Percentiles rank a stretch among this genome's conserved stretches.
phyloP scores from a whole-genome alignment of 1,140 invertebrate genomes.

The Meloidogyne chitwoodi region DNA sequence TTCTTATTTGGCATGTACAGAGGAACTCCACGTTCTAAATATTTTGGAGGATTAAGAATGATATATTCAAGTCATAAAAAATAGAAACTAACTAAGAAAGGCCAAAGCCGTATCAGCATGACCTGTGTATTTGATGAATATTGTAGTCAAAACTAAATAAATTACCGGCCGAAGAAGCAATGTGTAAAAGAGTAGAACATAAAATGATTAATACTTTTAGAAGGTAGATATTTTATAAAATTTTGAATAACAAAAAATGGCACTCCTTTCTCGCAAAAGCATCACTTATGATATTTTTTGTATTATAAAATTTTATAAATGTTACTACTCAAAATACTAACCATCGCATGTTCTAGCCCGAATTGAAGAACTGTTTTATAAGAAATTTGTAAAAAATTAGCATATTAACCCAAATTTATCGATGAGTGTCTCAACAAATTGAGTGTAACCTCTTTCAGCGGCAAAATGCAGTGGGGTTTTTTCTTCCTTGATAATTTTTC shows the following conservation, averaged over 20 bases:
- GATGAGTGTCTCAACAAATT: slow-evolving; percentile 86
- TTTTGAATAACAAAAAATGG: too few relatives aligned
- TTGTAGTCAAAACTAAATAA: neutral
- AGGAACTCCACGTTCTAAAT: slow-evolving; percentile 85
- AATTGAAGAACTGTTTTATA: slow-evolving; percentile 47
- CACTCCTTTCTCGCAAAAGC: too few relatives aligned
- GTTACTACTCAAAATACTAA: too few relatives aligned
- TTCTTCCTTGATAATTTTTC: slow-evolving; percentile 67
- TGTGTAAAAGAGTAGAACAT: slow-evolving; percentile 82
- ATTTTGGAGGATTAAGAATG: neutral
- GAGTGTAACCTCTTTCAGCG: slow-evolving; percentile 89
- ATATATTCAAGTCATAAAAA: too few relatives aligned
- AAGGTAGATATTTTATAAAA: too few relatives aligned
- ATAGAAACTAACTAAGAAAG: slow-evolving; percentile 70
- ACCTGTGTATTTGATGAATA: slow-evolving; percentile 66
- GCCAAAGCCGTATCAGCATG: slow-evolving; percentile 97
- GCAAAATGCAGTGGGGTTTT: slow-evolving; percentile 92
- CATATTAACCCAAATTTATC: slow-evolving; percentile 80
- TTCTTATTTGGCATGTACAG: slow-evolving; percentile 95
- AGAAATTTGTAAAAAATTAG: neutral
- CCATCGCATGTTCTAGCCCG: slow-evolving; percentile 70
- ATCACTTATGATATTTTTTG: too few relatives aligned
- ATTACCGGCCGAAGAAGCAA: slow-evolving; percentile 70
- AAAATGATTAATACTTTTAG: too few relatives aligned
- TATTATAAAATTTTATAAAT: too few relatives aligned